Evolutionary conservation across 2,888 invertebrate species (phyloP).

Genomic region (Agriopis marginaria): DNA sequence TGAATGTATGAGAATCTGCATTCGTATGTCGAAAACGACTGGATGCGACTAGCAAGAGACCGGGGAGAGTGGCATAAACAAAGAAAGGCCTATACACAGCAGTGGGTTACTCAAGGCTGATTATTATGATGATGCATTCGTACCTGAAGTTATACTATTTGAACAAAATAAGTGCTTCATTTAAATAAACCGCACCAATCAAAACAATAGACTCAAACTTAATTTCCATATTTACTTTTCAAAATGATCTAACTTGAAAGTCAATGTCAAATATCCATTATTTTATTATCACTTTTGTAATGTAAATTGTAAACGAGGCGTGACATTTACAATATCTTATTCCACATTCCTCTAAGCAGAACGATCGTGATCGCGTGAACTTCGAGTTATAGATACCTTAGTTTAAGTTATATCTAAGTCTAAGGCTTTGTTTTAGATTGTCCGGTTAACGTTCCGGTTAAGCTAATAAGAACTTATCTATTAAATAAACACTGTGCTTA

Average conservation of each 20-base stretch:
- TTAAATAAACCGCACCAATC: not conserved
- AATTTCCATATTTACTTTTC: constrained; percentile 32
- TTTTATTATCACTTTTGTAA: constrained; percentile 38
- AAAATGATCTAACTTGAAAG: constrained; percentile 30
- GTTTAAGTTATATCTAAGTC: not conserved
- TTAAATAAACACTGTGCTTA: too few relatives aligned
- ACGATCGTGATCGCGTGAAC: constrained; percentile 64
- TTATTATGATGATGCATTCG: too few relatives aligned
- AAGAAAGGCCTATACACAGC: too few relatives aligned
- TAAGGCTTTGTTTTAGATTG: too few relatives aligned
- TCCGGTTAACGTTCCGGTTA: too few relatives aligned
- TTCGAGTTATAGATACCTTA: constrained; percentile 32
- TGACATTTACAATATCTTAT: constrained; percentile 43
- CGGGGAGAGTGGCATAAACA: too few relatives aligned
- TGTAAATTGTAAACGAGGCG: constrained; percentile 28
- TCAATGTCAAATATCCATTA: constrained; percentile 30
- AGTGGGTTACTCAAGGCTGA: too few relatives aligned
- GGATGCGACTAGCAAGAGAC: too few relatives aligned
- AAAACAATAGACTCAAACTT: constrained; percentile 10
- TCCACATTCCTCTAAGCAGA: constrained; percentile 44
- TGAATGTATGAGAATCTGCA: not conserved
- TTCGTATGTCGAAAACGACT: too few relatives aligned
- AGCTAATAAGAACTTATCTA: too few relatives aligned
- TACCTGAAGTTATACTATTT: not conserved
- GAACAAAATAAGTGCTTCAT: not conserved